Evolutionary conservation across 2,113 vertebrate species (phyloP), one percentile per base, ranked within the genome.

Genomic region (Alces alces): DNA sequence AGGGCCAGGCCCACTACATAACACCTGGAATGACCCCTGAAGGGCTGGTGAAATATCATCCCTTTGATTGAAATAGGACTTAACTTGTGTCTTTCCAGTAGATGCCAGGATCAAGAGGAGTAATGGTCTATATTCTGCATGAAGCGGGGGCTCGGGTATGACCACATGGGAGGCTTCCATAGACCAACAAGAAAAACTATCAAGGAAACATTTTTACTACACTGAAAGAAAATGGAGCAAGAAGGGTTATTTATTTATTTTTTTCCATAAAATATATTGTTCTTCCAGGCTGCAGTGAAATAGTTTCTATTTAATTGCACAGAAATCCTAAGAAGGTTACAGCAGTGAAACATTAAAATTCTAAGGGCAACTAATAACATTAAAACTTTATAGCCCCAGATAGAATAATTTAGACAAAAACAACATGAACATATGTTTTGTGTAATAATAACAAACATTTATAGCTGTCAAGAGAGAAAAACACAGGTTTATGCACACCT

Each of bases 371-470:
- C 99, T 99, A 99, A 99, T 99, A 99, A 99, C 99, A 99, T 99
- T 99, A 99, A 99, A 99, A 99, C 99, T 99, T 99, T 99, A 99
- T 99, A 99, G 99, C 99, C 99, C 99, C 98, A 99, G 99, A 98
- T 99, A 99, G 99, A 99, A 99, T 99, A 99, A 99, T 99, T 99
- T 99, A 98, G 98, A 98, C 98, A 99, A 99, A 99, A 99, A 99
- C 99, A 99, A 99, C 99, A 99, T 98, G 99, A 99, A 99, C 99
- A 99, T 99, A 99, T 99, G 99, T 99, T 99, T 99, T 99, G 98
- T 99, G 99, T 99, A 99, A 99, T 99, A 99, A 99, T 99, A 99
- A 99, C 99, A 99, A 99, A 99, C 98, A 99, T 99, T 99, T 99
- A 99, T 99, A 99, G 99, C 99, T 99, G 99, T 99, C 99, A 99